Base-by-base conservation (phyloP, 2,797 vertebrate species). In the Bovichtus diacanthus region DNA sequence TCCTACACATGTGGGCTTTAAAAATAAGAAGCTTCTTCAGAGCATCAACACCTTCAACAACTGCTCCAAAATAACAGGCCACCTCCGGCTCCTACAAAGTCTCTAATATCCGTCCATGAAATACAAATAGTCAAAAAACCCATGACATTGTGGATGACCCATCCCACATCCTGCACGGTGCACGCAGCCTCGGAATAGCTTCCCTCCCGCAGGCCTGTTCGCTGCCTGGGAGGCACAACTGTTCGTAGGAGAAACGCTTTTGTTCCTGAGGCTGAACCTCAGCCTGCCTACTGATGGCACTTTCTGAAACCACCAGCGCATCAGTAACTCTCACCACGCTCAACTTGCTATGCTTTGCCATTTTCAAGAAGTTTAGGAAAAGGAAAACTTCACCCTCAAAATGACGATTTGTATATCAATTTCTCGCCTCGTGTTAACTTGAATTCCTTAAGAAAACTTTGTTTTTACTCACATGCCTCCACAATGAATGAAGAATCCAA, bases 51-150 rank as follows among this genome's bases (percentile, higher is more conserved):
- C 38, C 68, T 76, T 63, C 15, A 21, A 16, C 31, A 59, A 31
- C 72, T 49, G 12, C 72, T 64, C 64, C 46, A 47, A 74, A 72
- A 71, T 50, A 79, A 29, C 59, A 61, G 72, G 59, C 29, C 76
- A 70, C 62, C 81, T 85, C 34, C 76, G 70, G 59, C 81, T 85
- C 83, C 84, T 70, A 82, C 84, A 82, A 60, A 63, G 64, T 69
- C 79, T 90, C 72, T 77, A 61, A 81, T 76, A 53, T 64, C 68
- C 6, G 49, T 82, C 76, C 80, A 83, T 16, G 41, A 73, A 43
- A 41, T 53, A 64, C 46, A 82, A 51, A 59, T 47, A 89, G 61
- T 70, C 70, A 61, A 51, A 71, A 6, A 70, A 43, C 47, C 49
- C 25, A 64, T 53, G 84, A 59, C 47, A 71, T 3, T 0, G 66